phyloP scores from a whole-genome alignment of 2,888 invertebrate species.

The Rosalia funebris region DNA sequence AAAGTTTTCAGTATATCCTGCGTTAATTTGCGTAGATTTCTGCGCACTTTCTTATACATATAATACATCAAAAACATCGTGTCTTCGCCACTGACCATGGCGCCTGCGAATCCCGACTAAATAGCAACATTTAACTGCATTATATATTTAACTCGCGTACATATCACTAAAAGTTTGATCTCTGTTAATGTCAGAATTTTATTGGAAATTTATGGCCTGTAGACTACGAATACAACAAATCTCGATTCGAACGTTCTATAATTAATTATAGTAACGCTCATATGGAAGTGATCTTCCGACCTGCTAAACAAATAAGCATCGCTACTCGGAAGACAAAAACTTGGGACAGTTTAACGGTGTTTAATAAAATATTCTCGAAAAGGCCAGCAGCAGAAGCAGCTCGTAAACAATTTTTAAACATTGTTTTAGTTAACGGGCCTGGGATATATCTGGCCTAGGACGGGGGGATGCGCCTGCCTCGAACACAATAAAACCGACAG shows the following conservation, averaged over 20 bases:
- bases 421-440: too few species aligned
- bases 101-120: constrained; percentile 2
- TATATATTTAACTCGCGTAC: constrained; percentile 20
- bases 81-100: constrained; percentile 6
- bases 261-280: constrained; percentile 4
- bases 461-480: too few species aligned
- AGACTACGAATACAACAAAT: constrained; percentile 11
- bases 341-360: too few species aligned
- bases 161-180: constrained; percentile 23
- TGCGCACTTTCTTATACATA: too few species aligned
- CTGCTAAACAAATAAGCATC: constrained; percentile 19
- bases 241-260: constrained; percentile 15
- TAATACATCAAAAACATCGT: too few species aligned
- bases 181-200: constrained; percentile 23
- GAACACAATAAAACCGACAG: too few species aligned
- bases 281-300: constrained; percentile 15
- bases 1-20: too few species aligned
- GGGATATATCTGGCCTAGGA: constrained; percentile 1
- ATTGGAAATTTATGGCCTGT: constrained; percentile 23
- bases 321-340: constrained; percentile 23
- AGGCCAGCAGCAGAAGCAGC: neutral
- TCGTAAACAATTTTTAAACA: constrained; percentile 12
- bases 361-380: constrained; percentile 9
- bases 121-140: constrained; percentile 15
- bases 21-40: too few species aligned